These are phyloP conservation scores for Centrocercus urophasianus DNA, from an alignment of 2,113 vertebrate species.

Conservation along the genomic window DNA sequence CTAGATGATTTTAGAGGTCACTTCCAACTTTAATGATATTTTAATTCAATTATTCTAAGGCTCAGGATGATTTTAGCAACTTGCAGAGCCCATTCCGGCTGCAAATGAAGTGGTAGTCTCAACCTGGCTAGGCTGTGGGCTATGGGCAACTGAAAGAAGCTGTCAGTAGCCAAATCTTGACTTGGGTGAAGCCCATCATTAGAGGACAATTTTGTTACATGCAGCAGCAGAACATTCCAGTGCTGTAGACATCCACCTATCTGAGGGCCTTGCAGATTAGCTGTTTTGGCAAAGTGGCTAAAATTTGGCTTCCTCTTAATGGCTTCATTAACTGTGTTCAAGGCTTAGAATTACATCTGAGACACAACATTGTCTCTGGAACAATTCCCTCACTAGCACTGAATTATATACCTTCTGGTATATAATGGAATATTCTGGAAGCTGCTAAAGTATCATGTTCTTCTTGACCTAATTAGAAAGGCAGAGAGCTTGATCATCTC, in stretches of 20 bases:
- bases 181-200: neutral
- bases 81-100: neutral
- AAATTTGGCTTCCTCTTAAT: neutral
- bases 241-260: neutral
- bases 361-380: neutral
- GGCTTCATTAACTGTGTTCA: neutral
- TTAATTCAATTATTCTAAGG: neutral
- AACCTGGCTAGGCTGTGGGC: neutral
- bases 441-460: neutral
- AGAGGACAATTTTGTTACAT: accelerated
- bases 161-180: neutral
- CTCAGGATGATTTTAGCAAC: neutral
- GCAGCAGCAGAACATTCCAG: neutral
- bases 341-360: neutral
- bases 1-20: no score
- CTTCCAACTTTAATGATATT: neutral
- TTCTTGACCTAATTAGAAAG: neutral
- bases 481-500: neutral
- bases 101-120: neutral
- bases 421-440: neutral
- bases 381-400: neutral
- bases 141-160: neutral
- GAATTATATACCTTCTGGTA: neutral
- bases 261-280: neutral
- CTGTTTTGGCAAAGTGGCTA: neutral